Percentiles rank a stretch among this genome's conserved stretches.
Evolutionary conservation across 1,140 invertebrate genomes (phyloP).

Genomic region (Papilio polytes): DNA sequence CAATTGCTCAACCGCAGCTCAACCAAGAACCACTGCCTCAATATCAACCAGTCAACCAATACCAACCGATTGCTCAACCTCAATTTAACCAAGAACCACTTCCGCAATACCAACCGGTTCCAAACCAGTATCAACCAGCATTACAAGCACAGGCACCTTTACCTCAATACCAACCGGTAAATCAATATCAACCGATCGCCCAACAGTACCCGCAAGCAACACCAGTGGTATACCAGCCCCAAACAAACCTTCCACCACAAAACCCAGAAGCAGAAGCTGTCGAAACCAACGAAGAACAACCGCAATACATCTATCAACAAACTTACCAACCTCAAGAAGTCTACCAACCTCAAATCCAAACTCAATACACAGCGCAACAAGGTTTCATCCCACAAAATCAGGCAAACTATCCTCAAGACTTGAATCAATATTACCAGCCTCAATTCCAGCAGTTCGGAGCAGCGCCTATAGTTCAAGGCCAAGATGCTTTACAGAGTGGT

Average conservation of each 20-base stretch:
- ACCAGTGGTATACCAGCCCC: constrained; percentile 53
- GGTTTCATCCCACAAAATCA: constrained; percentile 46
- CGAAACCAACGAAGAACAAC: constrained; percentile 47
- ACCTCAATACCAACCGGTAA: constrained; percentile 51
- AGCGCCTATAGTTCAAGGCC: constrained; percentile 53
- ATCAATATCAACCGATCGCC: constrained; percentile 50
- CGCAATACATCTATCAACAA: constrained; percentile 49
- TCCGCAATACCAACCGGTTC: constrained; percentile 45
- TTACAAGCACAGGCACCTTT: constrained; percentile 50
- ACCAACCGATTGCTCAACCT: constrained; percentile 39
- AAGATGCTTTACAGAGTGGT: constrained; percentile 72
- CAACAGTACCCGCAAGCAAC: constrained; percentile 52
- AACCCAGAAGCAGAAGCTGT: neutral
- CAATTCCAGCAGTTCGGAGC: constrained; percentile 44
- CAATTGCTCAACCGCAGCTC: constrained; percentile 15
- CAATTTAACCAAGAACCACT: constrained; percentile 42
- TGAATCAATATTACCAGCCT: constrained; percentile 52
- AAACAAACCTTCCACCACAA: constrained; percentile 51
- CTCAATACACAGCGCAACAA: constrained; percentile 55
- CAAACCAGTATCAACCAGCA: constrained; percentile 36
- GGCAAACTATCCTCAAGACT: constrained; percentile 42
- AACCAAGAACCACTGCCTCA: constrained; percentile 33
- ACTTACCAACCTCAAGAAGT: constrained; percentile 50
- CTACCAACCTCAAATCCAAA: constrained; percentile 43
- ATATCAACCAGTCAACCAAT: constrained; percentile 38